Conservation (phyloP, 2,113 vertebrate genomes). For the Dicerorhinus sumatrensis region DNA sequence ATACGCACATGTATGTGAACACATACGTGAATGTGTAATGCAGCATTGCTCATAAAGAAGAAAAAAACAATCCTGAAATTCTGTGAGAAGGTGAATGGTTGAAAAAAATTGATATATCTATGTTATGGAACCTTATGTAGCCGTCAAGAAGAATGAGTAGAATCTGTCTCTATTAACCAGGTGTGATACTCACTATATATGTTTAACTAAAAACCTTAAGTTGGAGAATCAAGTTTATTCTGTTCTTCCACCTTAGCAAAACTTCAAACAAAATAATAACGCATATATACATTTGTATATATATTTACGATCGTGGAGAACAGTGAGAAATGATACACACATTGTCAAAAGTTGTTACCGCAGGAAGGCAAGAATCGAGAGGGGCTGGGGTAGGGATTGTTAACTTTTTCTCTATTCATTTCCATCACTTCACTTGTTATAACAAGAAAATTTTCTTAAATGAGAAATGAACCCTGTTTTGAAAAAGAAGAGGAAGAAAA, state of each 20-base stretch:
- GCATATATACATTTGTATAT: neutral
- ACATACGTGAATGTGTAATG: neutral
- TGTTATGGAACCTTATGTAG: neutral
- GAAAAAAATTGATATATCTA: neutral
- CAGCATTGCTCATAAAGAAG: neutral
- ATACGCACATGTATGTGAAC: neutral
- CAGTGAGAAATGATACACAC: neutral
- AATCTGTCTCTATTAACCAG: neutral
- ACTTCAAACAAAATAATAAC: neutral
- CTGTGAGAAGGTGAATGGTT: neutral
- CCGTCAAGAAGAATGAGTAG: neutral
- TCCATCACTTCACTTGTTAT: neutral
- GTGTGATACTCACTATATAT: neutral
- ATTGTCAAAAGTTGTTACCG: neutral
- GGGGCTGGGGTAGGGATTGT: neutral
- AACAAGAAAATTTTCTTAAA: neutral
- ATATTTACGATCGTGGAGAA: neutral
- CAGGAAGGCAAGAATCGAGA: neutral
- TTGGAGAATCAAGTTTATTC: neutral
- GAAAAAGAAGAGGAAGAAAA: neutral
- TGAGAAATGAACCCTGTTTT: neutral
- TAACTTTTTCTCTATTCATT: neutral
- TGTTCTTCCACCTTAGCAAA: neutral
- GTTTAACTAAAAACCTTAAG: neutral
- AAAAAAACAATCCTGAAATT: neutral